Percentiles rank a stretch among this genome's conserved stretches.
Conservation (phyloP, 2,113 vertebrate genomes). For the Chaetops frenatus region DNA sequence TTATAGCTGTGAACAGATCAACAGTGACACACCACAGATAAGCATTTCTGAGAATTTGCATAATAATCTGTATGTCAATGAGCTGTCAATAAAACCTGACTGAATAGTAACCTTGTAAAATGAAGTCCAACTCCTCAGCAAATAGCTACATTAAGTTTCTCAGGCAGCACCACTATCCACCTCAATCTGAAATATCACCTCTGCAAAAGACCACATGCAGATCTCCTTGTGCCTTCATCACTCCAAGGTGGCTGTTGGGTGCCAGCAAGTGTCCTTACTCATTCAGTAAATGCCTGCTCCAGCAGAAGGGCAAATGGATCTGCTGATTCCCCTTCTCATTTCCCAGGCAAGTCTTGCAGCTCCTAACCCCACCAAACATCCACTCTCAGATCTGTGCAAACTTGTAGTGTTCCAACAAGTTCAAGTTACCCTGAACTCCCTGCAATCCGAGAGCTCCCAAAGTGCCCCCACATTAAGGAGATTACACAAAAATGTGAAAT, state of each 20-base stretch:
- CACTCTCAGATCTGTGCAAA: slow-evolving; percentile 23
- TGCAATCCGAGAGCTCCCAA: slow-evolving; percentile 17
- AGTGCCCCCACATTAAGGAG: slow-evolving; percentile 45
- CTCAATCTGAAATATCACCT: not conserved
- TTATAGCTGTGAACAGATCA: not conserved
- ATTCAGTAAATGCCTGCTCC: not conserved
- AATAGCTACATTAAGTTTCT: not conserved
- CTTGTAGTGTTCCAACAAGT: slow-evolving; percentile 1
- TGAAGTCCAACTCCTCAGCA: not conserved
- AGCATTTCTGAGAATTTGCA: not conserved
- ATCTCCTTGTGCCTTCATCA: not conserved
- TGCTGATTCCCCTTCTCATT: not conserved
- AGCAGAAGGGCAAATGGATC: not conserved
- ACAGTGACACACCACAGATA: not conserved
- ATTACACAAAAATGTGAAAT: slow-evolving; percentile 65
- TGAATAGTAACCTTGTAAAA: not conserved
- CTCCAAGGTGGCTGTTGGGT: not conserved
- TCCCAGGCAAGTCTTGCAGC: not conserved
- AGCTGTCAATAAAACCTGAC: not conserved
- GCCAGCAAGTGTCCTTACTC: not conserved
- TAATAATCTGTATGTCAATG: not conserved
- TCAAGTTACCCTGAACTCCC: slow-evolving; percentile 58
- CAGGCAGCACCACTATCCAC: not conserved
- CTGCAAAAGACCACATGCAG: not conserved
- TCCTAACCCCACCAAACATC: not conserved